Percentiles rank a stretch among this genome's conserved stretches.
Evolutionary conservation across 1,140 invertebrate species (phyloP).

Genomic region (Drosophila rufa): DNA sequence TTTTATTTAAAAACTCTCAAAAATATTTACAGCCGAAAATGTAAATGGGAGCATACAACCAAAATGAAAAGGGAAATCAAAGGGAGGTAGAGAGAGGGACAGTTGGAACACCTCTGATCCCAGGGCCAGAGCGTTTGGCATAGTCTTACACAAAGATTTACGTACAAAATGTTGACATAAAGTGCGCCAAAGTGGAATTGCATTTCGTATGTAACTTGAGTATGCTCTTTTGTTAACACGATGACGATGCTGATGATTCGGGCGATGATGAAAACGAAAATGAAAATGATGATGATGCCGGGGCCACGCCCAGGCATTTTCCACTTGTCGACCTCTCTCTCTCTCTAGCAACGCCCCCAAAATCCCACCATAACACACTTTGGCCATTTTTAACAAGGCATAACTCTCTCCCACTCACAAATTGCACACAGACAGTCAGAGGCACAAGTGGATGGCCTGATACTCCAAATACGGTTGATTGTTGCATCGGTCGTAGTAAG

Average conservation of each 20-base stretch:
- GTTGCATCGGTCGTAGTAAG: constrained; percentile 25
- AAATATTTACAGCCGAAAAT: background rate
- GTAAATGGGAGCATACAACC: background rate
- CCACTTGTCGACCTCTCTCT: constrained; percentile 21
- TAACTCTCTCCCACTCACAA: constrained; percentile 42
- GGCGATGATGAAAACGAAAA: constrained; percentile 38
- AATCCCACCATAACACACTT: constrained; percentile 45
- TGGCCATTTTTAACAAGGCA: constrained; percentile 77
- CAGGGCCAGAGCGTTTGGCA: constrained; percentile 65
- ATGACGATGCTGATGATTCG: constrained; percentile 54
- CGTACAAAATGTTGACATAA: constrained; percentile 83
- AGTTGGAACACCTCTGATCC: constrained; percentile 19
- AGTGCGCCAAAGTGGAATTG: constrained; percentile 83
- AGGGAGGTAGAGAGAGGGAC: background rate
- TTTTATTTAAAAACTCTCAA: background rate
- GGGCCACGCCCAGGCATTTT: constrained; percentile 45
- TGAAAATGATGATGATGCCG: constrained; percentile 27
- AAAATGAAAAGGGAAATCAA: background rate
- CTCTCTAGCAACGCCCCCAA: background rate
- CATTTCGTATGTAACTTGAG: constrained; percentile 84
- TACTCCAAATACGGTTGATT: constrained; percentile 44
- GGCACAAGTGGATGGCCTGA: constrained; percentile 21
- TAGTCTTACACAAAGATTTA: constrained; percentile 83
- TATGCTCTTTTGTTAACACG: constrained; percentile 83
- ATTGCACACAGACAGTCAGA: constrained; percentile 13